Evolutionary conservation across 2,797 vertebrate genomes (phyloP).

Genomic region (Melanotaenia trifasciata): DNA sequence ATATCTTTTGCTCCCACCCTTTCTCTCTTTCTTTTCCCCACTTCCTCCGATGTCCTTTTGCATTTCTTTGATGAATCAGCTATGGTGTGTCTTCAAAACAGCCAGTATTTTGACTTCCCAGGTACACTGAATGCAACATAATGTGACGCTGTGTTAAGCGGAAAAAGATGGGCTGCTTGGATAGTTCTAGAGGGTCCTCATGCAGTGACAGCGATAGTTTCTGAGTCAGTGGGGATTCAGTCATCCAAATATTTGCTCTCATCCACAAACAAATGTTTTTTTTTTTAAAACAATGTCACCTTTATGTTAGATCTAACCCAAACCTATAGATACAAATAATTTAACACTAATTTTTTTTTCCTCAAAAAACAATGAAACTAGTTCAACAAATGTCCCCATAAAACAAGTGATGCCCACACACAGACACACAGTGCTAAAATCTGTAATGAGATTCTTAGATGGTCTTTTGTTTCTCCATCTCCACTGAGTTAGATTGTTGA

Average conservation of each 20-base stretch:
- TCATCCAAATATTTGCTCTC: neutral
- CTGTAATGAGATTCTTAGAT: constrained; percentile 53
- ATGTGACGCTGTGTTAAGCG: neutral
- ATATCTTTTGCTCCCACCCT: too few species aligned
- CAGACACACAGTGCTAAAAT: neutral
- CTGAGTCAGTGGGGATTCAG: neutral
- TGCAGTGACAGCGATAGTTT: too few species aligned
- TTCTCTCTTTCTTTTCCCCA: too few species aligned
- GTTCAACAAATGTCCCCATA: neutral
- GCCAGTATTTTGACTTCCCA: too few species aligned
- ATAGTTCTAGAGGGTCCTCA: neutral
- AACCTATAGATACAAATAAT: neutral
- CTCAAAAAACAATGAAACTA: neutral
- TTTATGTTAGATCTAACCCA: neutral
- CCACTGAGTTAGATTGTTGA: constrained; percentile 37
- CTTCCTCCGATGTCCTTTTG: too few species aligned
- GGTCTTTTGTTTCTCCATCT: constrained; percentile 48
- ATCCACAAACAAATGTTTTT: neutral
- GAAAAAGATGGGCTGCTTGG: neutral
- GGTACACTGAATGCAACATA: neutral
- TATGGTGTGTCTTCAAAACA: too few species aligned
- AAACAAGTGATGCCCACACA: neutral
- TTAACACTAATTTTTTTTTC: neutral
- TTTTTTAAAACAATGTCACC: neutral
- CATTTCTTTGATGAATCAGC: too few species aligned